These are phyloP conservation scores for Scomber japonicus DNA, from an alignment of 2,113 vertebrate species.

Conservation along the genomic window DNA sequence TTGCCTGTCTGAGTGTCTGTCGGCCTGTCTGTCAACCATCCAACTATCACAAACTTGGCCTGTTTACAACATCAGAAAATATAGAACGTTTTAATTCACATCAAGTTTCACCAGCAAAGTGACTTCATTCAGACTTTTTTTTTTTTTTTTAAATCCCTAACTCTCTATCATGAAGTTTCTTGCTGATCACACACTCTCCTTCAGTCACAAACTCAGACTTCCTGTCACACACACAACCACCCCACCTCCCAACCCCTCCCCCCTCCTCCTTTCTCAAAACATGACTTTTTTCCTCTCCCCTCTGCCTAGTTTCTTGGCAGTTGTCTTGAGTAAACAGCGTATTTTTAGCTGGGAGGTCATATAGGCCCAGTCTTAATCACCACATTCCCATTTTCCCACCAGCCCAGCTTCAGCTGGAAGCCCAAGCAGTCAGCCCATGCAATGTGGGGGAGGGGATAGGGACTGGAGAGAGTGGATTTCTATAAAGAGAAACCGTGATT, in stretches of 20 bases:
- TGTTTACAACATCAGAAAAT: constrained; percentile 27
- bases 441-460: constrained; percentile 46
- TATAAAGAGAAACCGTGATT: constrained; percentile 42
- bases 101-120: background rate
- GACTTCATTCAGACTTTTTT: constrained; percentile 31
- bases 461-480: constrained; percentile 42
- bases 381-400: constrained; percentile 86
- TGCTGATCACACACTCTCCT: constrained; percentile 56
- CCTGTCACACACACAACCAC: constrained; percentile 56
- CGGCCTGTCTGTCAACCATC: constrained; percentile 47
- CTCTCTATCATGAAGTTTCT: constrained; percentile 30
- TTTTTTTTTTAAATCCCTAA: background rate
- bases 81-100: constrained; percentile 21
- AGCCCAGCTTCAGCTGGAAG: constrained; percentile 68
- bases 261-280: constrained; percentile 70
- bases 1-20: constrained; percentile 69
- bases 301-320: constrained; percentile 89
- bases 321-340: constrained; percentile 87
- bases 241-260: background rate
- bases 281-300: constrained; percentile 73
- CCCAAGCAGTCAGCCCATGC: constrained; percentile 46
- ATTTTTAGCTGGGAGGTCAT: constrained; percentile 91
- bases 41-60: constrained; percentile 44
- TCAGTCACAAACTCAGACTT: constrained; percentile 67
- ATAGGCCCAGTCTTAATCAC: constrained; percentile 86